Evolutionary conservation across 2,888 invertebrate species (phyloP), one percentile per base, ranked within the genome.

Genomic region (Drosophila kanekoi): DNA sequence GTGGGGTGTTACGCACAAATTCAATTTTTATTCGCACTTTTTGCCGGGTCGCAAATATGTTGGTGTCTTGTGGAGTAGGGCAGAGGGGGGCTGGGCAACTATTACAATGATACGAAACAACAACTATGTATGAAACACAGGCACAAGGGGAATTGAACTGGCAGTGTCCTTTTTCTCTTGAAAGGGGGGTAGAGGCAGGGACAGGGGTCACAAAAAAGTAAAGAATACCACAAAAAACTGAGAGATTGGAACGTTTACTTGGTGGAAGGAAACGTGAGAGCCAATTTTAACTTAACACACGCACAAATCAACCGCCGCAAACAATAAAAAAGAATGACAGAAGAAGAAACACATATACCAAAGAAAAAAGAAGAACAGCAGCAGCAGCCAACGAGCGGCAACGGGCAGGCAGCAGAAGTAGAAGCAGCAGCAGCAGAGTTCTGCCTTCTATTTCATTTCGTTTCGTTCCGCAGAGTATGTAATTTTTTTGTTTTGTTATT

Each of bases 1-100:
- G 75, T 87, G 91, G 91, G 90, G 89, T 90, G 82, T 91, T 91
- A 92, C 91, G 89, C 86, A 79, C 67, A 75, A 74, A 45, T 59
- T 70, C 20, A 57, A 32, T 67, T 44, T 33, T 13, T 11, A 43
- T 48, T 52, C 16, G 48, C 20, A 18, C n/a, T 37, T 51, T 18
- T 43, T 47, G 28, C 66, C 43, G 47, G 47, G 35, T 54, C 38
- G 41, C 43, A 16, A 51, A 38, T 44, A 38, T 33, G 4, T 41
- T 40, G 18, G 41, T 53, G 11, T 18, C 32, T 23, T 44, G 32
- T 16, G 40, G 9, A 16, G 38, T 18, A 23, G 6, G 23, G 23
- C 0, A 2, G 20, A 20, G 20, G 4, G 23, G 23, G 23, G 23
- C 4, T 35, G 4, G 13, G 35, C 13, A 35, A 11, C 40, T 40